A percentile compares a stretch with the other conserved stretches of the same genome.
Evolutionary conservation across 2,797 vertebrate genomes (phyloP).

Genomic region (Malurus leucopterus): DNA sequence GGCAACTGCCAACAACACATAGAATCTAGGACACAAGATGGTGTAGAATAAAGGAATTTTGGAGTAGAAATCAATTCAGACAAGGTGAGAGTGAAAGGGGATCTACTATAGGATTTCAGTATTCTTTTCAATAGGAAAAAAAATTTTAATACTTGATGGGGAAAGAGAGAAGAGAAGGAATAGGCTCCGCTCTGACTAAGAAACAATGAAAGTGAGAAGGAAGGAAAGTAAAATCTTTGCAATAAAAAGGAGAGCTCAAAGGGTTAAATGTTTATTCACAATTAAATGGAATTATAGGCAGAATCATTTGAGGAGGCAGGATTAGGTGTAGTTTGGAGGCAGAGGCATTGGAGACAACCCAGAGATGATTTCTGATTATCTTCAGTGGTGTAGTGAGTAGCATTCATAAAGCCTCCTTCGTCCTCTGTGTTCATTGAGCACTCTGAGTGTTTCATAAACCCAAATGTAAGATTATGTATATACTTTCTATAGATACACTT

Average conservation of each 20-base stretch:
- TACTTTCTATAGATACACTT: not conserved
- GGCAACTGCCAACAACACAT: not conserved
- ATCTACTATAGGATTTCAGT: not conserved
- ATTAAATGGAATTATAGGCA: not conserved
- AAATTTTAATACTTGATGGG: not conserved
- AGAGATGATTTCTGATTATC: not conserved
- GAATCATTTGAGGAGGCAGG: not conserved
- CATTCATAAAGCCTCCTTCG: not conserved
- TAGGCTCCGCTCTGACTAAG: not conserved
- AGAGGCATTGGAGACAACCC: not conserved
- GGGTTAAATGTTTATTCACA: not conserved
- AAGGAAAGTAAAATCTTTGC: not conserved
- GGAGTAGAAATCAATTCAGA: not conserved
- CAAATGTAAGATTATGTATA: not conserved
- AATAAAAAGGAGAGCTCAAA: not conserved
- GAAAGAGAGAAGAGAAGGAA: not conserved
- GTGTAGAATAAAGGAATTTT: constrained; percentile 3
- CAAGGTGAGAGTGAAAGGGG: not conserved
- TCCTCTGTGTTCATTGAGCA: not conserved
- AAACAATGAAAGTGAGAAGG: not conserved
- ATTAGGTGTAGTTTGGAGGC: not conserved
- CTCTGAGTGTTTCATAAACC: not conserved
- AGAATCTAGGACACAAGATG: constrained; percentile 6
- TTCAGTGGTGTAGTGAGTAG: not conserved
- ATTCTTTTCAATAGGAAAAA: not conserved